A percentile compares a stretch with the other conserved stretches of the same genome.
Evolutionary conservation across 2,888 invertebrate genomes (phyloP).

Genomic region (Drosophila picticornis): DNA sequence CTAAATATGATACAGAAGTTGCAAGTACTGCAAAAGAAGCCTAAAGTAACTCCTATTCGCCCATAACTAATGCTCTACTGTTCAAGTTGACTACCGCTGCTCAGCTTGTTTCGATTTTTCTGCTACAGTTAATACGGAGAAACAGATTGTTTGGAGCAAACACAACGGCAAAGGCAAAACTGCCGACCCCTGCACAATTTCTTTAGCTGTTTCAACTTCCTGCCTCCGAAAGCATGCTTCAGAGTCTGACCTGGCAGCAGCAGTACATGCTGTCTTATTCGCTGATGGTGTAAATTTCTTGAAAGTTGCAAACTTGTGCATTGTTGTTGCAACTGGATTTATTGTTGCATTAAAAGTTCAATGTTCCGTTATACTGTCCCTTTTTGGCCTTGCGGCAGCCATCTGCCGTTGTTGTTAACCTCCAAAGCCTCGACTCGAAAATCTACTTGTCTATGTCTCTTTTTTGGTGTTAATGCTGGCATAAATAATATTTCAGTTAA

Average conservation of each 20-base stretch:
- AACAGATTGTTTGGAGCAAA: conserved; percentile 78
- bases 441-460: conserved; percentile 20
- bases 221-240: conserved; percentile 32
- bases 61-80: conserved; percentile 52
- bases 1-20: conserved; percentile 77
- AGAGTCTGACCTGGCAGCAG: conserved; percentile 32
- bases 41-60: conserved; percentile 24
- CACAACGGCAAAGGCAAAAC: conserved; percentile 56
- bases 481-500: conserved; percentile 70
- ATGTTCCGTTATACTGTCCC: conserved; percentile 57
- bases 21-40: conserved; percentile 48
- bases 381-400: conserved; percentile 25
- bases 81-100: conserved; percentile 63
- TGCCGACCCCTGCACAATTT: conserved; percentile 72
- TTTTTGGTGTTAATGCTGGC: conserved; percentile 21
- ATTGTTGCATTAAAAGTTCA: conserved; percentile 54
- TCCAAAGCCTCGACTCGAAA: conserved; percentile 18
- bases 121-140: conserved; percentile 62
- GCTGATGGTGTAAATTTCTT: conserved; percentile 82
- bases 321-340: conserved; percentile 59
- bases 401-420: conserved; percentile 43
- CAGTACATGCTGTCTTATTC: conserved; percentile 63
- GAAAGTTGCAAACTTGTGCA: conserved; percentile 72
- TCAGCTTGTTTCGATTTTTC: conserved; percentile 74
- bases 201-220: conserved; percentile 67